Conservation (phyloP, 2,888 invertebrate species). For the Nomada ruficornis region DNA sequence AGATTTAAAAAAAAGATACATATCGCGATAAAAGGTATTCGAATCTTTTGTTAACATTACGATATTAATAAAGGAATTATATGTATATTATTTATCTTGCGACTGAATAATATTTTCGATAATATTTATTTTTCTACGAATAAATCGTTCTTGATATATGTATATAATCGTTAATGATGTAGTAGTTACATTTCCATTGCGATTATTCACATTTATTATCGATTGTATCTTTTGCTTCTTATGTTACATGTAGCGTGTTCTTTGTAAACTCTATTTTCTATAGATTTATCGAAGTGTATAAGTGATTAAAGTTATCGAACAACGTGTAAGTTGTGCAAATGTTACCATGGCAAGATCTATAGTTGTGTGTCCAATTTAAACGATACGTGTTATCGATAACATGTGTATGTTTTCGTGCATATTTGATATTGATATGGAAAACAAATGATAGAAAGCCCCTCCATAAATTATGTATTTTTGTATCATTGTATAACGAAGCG, state of each 20-base stretch:
- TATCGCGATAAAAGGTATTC: not conserved
- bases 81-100: conserved; percentile 3
- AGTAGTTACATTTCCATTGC: not conserved
- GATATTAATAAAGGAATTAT: not conserved
- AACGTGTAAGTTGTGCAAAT: not conserved
- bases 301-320: not conserved
- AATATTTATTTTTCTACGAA: not conserved
- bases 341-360: not conserved
- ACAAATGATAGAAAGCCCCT: conserved; percentile 10
- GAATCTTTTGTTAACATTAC: not conserved
- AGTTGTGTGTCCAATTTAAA: not conserved
- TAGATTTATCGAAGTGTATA: not conserved
- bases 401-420: not conserved
- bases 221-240: not conserved
- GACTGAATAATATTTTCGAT: not conserved
- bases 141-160: not conserved
- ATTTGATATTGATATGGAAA: conserved; percentile 3
- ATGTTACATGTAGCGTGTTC: not conserved
- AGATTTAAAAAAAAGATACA: not conserved
- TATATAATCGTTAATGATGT: not conserved
- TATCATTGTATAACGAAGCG: not conserved
- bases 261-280: not conserved
- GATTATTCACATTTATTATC: not conserved
- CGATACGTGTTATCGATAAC: conserved; percentile 20
- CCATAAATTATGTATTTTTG: not conserved